A percentile compares a stretch with the other conserved stretches of the same genome.
Evolutionary conservation across 2,888 invertebrate genomes (phyloP).

Genomic region (Eumerus sabulonum): DNA sequence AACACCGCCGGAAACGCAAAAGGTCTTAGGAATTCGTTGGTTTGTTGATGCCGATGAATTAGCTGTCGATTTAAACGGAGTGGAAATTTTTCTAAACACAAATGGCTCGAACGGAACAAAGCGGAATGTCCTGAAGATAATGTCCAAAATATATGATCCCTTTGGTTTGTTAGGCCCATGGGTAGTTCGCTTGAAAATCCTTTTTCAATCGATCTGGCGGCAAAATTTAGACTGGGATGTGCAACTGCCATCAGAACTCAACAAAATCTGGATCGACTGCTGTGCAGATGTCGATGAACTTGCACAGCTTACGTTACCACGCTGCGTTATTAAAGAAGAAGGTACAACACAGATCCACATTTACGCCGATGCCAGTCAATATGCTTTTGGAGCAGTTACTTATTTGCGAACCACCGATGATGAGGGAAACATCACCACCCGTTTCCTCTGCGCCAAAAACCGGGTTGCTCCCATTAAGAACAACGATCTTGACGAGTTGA

Average conservation of each 20-base stretch:
- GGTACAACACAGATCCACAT: too few relatives aligned
- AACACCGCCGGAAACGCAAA: slow-evolving; percentile 3
- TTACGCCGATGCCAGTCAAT: too few relatives aligned
- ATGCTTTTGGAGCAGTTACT: slow-evolving; percentile 16
- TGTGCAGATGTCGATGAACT: slow-evolving; percentile 12
- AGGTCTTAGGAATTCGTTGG: slow-evolving; percentile 16
- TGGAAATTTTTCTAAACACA: slow-evolving; percentile 3
- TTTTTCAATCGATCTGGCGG: slow-evolving; percentile 29
- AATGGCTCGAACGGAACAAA: slow-evolving; percentile 14
- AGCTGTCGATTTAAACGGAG: slow-evolving; percentile 16
- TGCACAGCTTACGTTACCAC: too few relatives aligned
- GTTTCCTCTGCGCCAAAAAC: slow-evolving; percentile 18
- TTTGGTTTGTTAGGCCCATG: slow-evolving; percentile 31
- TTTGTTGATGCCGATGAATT: slow-evolving; percentile 34
- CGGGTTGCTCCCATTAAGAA: slow-evolving; percentile 13
- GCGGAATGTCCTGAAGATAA: slow-evolving; percentile 13
- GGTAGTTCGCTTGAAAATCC: slow-evolving; percentile 18
- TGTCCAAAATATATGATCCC: slow-evolving; percentile 35
- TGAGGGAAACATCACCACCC: background rate
- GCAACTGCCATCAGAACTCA: slow-evolving; percentile 9
- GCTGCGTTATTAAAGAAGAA: too few relatives aligned
- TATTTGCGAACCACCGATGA: slow-evolving; percentile 6
- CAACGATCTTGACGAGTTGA: slow-evolving; percentile 6
- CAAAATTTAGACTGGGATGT: slow-evolving; percentile 27
- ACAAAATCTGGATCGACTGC: slow-evolving; percentile 9